phyloP scores from a whole-genome alignment of 2,113 vertebrate species.

The human region DNA sequence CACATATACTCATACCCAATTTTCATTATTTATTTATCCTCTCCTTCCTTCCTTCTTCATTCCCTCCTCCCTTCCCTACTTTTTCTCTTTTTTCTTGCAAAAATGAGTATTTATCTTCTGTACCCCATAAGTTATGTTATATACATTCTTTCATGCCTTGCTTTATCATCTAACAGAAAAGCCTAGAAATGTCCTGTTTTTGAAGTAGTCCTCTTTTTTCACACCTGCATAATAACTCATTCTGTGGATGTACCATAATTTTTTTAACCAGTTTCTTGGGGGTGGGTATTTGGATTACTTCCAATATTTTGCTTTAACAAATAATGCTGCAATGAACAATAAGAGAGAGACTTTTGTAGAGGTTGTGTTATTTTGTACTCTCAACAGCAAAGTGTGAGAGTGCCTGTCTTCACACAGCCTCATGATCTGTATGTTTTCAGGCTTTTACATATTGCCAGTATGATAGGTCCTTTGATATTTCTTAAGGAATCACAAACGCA shows the following conservation, averaged over 20 bases:
- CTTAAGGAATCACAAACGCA: neutral
- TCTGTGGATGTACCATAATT: neutral
- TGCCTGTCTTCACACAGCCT: neutral
- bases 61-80: neutral
- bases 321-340: neutral
- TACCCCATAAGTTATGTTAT: neutral
- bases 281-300: neutral
- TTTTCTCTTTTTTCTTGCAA: neutral
- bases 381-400: neutral
- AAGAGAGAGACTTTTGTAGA: neutral
- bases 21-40: slow-evolving; percentile 1
- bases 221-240: neutral
- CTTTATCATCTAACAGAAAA: neutral
- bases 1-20: neutral
- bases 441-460: neutral
- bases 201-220: neutral
- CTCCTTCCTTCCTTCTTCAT: neutral
- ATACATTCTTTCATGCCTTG: neutral
- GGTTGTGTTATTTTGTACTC: neutral
- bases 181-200: neutral
- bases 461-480: neutral
- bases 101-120: neutral
- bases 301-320: neutral
- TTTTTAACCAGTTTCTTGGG: neutral
- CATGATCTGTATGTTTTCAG: neutral